Percentiles rank a stretch among this genome's conserved stretches.
Evolutionary conservation across 2,113 vertebrate species (phyloP).

Genomic region (Equus quagga): DNA sequence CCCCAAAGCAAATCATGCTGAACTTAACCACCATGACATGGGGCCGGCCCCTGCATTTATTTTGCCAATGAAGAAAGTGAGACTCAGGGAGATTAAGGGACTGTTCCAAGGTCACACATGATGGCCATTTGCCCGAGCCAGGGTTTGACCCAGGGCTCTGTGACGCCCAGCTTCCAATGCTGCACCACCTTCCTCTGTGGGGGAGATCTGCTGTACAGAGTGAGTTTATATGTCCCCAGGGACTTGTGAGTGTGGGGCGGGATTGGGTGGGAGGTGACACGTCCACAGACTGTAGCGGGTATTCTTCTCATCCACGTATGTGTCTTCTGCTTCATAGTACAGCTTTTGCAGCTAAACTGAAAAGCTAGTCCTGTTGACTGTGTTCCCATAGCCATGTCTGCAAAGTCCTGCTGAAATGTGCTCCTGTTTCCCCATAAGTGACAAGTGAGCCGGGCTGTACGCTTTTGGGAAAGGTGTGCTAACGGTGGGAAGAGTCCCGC

Average conservation of each 20-base stretch:
- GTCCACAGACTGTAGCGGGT: rapidly evolving
- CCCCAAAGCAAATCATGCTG: too few relatives aligned
- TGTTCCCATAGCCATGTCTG: not conserved
- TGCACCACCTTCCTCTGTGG: not conserved
- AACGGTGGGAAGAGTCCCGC: too few relatives aligned
- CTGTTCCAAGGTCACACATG: not conserved
- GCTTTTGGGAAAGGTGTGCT: not conserved
- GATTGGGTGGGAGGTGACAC: not conserved
- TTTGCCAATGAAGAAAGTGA: not conserved
- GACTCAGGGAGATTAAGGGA: not conserved
- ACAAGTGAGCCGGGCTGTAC: not conserved
- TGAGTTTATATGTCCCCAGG: too few relatives aligned
- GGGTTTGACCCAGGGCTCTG: not conserved
- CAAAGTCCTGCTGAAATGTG: not conserved
- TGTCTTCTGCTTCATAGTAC: not conserved
- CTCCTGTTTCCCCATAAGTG: not conserved
- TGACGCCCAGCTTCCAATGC: not conserved
- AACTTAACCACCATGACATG: too few relatives aligned
- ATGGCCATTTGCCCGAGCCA: not conserved
- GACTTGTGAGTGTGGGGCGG: not conserved
- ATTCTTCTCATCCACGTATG: not conserved
- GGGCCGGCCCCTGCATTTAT: too few relatives aligned
- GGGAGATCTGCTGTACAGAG: too few relatives aligned
- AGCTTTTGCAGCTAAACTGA: not conserved
- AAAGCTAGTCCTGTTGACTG: not conserved